Evolutionary conservation across 1,140 invertebrate species (phyloP).

Genomic region (Cotesia glomerata): DNA sequence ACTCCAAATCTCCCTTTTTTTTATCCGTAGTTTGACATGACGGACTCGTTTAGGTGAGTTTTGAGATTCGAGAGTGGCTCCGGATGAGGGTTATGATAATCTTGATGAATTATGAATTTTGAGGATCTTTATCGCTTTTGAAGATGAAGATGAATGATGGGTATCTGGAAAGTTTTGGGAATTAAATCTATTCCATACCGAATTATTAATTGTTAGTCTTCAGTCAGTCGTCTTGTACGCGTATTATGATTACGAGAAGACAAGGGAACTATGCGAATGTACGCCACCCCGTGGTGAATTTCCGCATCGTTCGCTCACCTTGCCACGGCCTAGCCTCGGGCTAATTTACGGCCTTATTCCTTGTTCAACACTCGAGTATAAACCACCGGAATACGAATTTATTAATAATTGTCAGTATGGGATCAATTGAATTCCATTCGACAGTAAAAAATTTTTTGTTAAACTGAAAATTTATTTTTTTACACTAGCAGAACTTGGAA

Average conservation of each 20-base stretch:
- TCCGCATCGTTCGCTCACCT: conserved; percentile 52
- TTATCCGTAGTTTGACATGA: background rate
- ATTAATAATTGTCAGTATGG: background rate
- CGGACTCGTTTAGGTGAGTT: background rate
- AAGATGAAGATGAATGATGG: no score
- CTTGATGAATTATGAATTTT: no score
- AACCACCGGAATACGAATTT: background rate
- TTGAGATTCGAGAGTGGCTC: no score
- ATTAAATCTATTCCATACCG: no score
- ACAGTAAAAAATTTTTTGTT: no score
- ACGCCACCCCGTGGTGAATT: conserved; percentile 48
- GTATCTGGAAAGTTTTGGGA: no score
- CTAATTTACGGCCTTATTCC: conserved; percentile 44
- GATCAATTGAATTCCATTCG: background rate
- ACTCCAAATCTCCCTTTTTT: background rate
- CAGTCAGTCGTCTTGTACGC: no score
- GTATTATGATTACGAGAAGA: background rate
- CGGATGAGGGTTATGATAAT: no score
- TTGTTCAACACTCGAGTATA: background rate
- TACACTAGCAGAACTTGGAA: no score
- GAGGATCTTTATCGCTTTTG: no score
- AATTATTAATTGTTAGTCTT: no score
- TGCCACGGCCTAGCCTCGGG: conserved; percentile 60
- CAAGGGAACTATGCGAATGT: background rate
- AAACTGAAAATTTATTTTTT: no score